A percentile compares a stretch with the other conserved stretches of the same genome.
These are phyloP conservation scores for Rynchops niger DNA, from an alignment of 2,113 vertebrate genomes.

Conservation along the genomic window DNA sequence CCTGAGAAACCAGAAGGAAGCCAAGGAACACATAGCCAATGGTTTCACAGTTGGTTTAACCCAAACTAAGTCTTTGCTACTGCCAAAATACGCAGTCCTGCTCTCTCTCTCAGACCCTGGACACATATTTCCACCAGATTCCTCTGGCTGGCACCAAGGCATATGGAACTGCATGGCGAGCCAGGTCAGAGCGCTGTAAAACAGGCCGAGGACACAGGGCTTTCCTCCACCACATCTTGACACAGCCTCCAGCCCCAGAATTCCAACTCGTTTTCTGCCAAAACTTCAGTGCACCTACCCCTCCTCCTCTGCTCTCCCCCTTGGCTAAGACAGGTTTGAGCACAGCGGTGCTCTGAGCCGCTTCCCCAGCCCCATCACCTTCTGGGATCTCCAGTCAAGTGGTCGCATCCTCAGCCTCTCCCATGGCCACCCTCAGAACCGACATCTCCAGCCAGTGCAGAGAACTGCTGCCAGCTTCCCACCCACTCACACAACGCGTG, in stretches of 20 bases:
- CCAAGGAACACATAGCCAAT: neutral
- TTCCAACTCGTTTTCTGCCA: neutral
- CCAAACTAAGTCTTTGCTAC: neutral
- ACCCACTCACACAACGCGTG: fast-evolving
- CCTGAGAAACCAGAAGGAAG: neutral
- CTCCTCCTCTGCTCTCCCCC: neutral
- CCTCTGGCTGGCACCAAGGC: neutral
- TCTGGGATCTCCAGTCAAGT: neutral
- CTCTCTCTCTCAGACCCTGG: too few species aligned
- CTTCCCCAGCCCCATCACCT: neutral
- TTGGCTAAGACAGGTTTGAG: neutral
- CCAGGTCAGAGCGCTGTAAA: neutral
- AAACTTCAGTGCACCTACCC: too few species aligned
- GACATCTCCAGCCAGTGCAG: neutral
- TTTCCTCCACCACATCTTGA: neutral
- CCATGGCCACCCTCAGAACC: neutral
- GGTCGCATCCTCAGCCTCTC: neutral
- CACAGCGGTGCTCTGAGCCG: neutral
- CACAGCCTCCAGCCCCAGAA: neutral
- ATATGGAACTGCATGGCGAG: neutral
- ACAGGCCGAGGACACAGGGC: neutral
- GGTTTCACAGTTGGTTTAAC: neutral
- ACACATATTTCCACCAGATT: neutral
- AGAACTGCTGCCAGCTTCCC: neutral
- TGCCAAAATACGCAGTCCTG: neutral